Conservation (phyloP, 2,113 vertebrate genomes). For the Muscicapa adusta region DNA sequence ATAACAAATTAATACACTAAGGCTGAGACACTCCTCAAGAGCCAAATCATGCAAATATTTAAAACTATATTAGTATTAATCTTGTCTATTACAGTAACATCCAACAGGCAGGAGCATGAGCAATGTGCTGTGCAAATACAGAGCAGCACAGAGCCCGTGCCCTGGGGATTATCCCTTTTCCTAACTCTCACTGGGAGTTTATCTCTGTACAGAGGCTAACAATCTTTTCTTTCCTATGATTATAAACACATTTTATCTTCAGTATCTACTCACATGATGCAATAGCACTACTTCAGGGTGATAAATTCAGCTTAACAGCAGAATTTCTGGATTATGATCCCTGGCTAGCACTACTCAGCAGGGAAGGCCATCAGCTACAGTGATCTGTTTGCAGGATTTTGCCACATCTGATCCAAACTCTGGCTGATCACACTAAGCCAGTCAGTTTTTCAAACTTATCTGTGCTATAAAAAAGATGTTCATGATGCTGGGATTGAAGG, state of each 20-base stretch:
- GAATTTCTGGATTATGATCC: background rate
- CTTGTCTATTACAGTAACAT: background rate
- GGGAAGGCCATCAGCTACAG: background rate
- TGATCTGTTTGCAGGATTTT: background rate
- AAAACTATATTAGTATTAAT: background rate
- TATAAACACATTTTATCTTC: background rate
- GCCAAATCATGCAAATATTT: background rate
- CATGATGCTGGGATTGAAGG: background rate
- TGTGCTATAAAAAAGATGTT: background rate
- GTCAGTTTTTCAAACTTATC: background rate
- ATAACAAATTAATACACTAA: background rate
- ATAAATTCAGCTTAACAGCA: background rate
- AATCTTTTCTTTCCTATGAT: background rate
- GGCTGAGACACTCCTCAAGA: background rate
- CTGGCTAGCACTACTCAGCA: background rate
- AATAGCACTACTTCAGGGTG: background rate
- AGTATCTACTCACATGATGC: background rate
- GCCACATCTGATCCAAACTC: background rate
- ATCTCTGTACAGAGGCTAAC: background rate
- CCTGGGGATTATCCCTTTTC: background rate
- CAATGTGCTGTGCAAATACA: background rate
- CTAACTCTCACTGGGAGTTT: background rate
- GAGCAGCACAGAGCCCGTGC: background rate
- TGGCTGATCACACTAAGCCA: background rate
- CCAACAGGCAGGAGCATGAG: background rate